Evolutionary conservation across 2,797 vertebrate genomes (phyloP), one percentile per base, ranked within the genome.

Genomic region (Synanceia verrucosa): DNA sequence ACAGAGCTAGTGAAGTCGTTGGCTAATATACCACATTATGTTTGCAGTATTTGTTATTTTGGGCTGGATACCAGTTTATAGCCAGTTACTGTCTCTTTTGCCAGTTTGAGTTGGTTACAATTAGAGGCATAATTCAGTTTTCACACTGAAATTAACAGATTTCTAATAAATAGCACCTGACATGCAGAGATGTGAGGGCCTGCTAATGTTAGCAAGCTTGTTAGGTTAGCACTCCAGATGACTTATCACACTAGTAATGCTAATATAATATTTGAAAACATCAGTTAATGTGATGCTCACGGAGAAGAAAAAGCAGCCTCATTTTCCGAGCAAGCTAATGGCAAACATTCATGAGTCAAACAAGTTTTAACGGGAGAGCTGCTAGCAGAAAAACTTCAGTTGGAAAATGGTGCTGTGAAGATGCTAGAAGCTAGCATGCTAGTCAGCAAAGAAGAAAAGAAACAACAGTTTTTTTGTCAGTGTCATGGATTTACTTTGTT

Each of bases 11-110:
- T 65, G 33, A 51, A 18, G 26, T 62, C 39, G 18, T 63, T 56
- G 41, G 48, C 12, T 53, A 51, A 34, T 48, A 39, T 65, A 48
- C 66, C 70, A 66, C 18, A 61, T 60, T 52, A 5, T 52, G 23
- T 73, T 44, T 48, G 12, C 14, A 64, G n/a, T 60, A 39, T 75
- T 65, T 65, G 33, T 62, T 29, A 26, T 16, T 66, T 59, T 52
- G 39, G 51, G 66, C 31, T 47, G 43, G 43, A 55, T 9, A 44
- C 65, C 51, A 16, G 19, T 55, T 58, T 13, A 41, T 26, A 58
- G 16, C 55, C 55, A 58, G 36, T 24, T n/a, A n/a, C 36, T 12
- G 36, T 58, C 55, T 58, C 36, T n/a, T 12, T 28, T 10, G 41
- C 55, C 47, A 55, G 41, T 48, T 29, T 43, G 8, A 55, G n/a